phyloP scores from a whole-genome alignment of 2,797 vertebrate genomes.

The Arctocebus calabarensis region DNA sequence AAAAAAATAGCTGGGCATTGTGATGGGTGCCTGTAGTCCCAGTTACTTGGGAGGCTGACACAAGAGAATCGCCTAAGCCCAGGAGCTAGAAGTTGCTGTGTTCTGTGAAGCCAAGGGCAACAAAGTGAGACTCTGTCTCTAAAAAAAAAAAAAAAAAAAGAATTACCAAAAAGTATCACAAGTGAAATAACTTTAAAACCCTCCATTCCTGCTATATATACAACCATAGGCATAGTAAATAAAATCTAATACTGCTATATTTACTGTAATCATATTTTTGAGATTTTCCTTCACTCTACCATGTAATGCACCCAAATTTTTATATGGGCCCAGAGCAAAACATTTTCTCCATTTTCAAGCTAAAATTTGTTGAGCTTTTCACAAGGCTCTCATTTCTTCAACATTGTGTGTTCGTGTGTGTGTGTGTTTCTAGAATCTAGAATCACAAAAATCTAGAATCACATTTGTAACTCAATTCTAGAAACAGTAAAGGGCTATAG shows the following conservation, averaged over 20 bases:
- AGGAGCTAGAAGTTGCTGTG: too few species aligned
- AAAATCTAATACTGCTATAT: not conserved
- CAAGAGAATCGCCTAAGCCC: too few species aligned
- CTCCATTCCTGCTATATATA: not conserved
- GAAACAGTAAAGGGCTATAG: not conserved
- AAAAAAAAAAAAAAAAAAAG: not conserved
- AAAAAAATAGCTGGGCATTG: too few species aligned
- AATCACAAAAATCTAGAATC: not conserved
- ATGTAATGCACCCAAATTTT: not conserved
- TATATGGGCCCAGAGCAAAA: not conserved
- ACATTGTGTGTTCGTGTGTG: not conserved
- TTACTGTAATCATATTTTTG: conserved; percentile 47
- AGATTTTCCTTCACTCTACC: conserved; percentile 2
- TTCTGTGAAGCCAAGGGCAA: too few species aligned
- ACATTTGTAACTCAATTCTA: not conserved
- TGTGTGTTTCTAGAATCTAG: not conserved
- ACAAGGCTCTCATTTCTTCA: not conserved
- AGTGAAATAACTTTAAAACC: conserved; percentile 3
- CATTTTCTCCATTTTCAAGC: conserved; percentile 9
- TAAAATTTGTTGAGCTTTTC: not conserved
- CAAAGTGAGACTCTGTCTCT: too few species aligned
- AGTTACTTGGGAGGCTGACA: too few species aligned
- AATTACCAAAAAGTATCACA: not conserved
- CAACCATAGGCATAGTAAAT: not conserved
- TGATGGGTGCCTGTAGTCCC: too few species aligned